Evolutionary conservation across 2,888 invertebrate genomes (phyloP), one percentile per base, ranked within the genome.

Genomic region (Axea sp.): DNA sequence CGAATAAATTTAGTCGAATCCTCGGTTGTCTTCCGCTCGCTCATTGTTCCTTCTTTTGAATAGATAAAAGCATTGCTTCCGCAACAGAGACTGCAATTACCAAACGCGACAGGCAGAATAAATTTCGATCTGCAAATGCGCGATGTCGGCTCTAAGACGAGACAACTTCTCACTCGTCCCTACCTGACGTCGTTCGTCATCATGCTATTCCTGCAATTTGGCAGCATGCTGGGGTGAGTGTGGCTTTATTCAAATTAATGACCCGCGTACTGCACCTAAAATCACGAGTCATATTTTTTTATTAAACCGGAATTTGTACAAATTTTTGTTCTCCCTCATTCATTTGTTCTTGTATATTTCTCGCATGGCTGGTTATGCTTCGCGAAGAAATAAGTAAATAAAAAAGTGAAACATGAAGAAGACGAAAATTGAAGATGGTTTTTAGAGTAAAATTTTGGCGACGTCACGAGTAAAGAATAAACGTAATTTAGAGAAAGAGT

Each of bases 181-280:
- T 89, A 93, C 80, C 79, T 92, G 4, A 87, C 88, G 4, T 90
- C 92, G 85, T 90, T 94, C 1, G 65, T 92, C 6, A 88, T 92
- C 7, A 90, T 93, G 47, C 92, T 93, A 73, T 84, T 89, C 0
- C 90, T 93, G 77, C 92, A 93, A 79, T 91, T 92, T 83, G 89
- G 91, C 19, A 90, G 91, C 59, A 91, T 93, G 86, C 89, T 92
- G 82, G 92, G 93, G 93, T 93, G 88, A 88, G 88, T 73, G 43
- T 12, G n/a, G 8, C 53, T 37, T 47, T 22, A 35, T 59, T 39
- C 31, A 41, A 26, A 67, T 33, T 51, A 45, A 45, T 55, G 30
- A 37, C 30, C n/a, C 45, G 45, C 22, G 30, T 26, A 51, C 28
- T 41, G 41, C 24, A 30, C 47, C n/a, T 26, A 33, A 28, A 24